Base-by-base conservation (phyloP, 2,888 invertebrate species). In the Synergus japonicus region DNA sequence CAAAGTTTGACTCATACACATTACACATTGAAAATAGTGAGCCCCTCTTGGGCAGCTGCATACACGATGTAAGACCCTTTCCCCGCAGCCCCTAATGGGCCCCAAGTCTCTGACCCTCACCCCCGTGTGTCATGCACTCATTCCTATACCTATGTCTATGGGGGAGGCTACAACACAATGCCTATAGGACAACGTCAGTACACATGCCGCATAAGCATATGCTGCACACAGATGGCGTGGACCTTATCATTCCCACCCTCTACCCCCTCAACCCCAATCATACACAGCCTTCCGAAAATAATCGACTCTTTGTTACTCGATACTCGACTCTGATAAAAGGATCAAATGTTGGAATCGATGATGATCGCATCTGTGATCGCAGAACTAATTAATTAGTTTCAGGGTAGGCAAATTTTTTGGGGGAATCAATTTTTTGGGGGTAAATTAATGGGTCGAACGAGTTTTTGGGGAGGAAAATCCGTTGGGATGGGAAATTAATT, bases 181-280 rank as follows among this genome's bases (percentile, higher is more conserved):
- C 85, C 81, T 82, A 81, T 81, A 82, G 83, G 84, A 87, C 84
- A 85, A 81, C 77, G 77, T 73, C 78, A 83, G 83, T 85, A 85
- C 84, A 86, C 84, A 86, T 86, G 86, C 85, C 83, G 22, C 22
- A 82, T 83, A 87, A 87, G 88, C 89, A 90, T 90, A 89, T 90
- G 89, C 87, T 84, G 83, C 67, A 85, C 83, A 83, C 89, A 90
- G 89, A 89, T 90, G 89, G 86, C 83, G 76, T 79, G 81, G 83
- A 83, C 87, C 87, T 89, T 89, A 88, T 89, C 88, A 87, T 85
- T 82, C 78, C 79, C 79, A 78, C 79, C 73, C 65, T 60, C 64
- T 69, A 79, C 82, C 78, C 79, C 78, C 78, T 78, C 81, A 69
- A 43, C 69, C 78, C 58, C 64, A 54, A 29, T 58, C 46, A n/a